phyloP scores from a whole-genome alignment of 2,113 vertebrate genomes.

The Chinchilla lanigera region DNA sequence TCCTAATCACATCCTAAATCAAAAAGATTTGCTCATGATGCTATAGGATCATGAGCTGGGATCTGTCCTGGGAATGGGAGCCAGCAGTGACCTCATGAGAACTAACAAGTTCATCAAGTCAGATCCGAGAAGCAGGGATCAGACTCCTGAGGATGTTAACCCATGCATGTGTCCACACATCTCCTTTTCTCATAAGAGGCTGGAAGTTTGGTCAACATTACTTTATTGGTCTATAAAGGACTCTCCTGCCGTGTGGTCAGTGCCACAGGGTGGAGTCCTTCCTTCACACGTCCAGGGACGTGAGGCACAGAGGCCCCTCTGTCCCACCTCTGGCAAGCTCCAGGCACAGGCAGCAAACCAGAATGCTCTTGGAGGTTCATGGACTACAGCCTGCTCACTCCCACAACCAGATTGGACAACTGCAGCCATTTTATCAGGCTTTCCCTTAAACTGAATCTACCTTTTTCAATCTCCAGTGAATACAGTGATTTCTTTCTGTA shows the following conservation, averaged over 20 bases:
- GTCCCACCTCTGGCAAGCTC: neutral
- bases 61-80: slow-evolving; percentile 25
- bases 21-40: slow-evolving; percentile 69
- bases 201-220: neutral
- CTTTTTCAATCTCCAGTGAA: neutral
- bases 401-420: rapidly evolving
- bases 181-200: neutral
- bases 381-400: no score
- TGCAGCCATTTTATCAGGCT: neutral
- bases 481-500: neutral
- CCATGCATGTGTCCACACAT: neutral
- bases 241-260: no score
- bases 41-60: slow-evolving; percentile 74
- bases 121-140: neutral
- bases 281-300: rapidly evolving
- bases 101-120: neutral
- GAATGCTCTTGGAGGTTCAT: neutral
- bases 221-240: neutral
- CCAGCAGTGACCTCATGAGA: neutral
- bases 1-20: no score
- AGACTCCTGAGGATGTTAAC: neutral
- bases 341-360: neutral
- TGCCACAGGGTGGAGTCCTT: neutral
- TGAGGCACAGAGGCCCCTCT: neutral
- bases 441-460: neutral